A percentile compares a stretch with the other conserved stretches of the same genome.
These are phyloP conservation scores for Aurelia aurita complex sp. Pacific DNA, from an alignment of 30 jellyfish, hydroid and myxozoan genomes.

Conservation along the genomic window DNA sequence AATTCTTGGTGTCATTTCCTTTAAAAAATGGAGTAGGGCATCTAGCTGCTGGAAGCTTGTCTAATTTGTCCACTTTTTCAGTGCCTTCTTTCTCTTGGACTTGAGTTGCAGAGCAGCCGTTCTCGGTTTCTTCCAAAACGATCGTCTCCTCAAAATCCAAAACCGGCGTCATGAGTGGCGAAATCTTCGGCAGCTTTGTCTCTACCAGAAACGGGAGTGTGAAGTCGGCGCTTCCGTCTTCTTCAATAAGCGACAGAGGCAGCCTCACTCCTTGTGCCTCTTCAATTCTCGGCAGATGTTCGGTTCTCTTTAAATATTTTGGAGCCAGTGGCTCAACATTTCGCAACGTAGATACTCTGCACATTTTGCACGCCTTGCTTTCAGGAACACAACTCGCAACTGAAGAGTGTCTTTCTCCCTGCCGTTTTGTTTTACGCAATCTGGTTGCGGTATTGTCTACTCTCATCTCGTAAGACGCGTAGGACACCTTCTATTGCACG, in stretches of 20 bases:
- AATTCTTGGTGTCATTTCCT: neutral
- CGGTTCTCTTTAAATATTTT: constrained; percentile 1
- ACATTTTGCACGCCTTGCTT: constrained; percentile 24
- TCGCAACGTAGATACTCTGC: constrained; percentile 46
- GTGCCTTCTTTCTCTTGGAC: neutral
- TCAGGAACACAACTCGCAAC: neutral
- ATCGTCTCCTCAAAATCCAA: neutral
- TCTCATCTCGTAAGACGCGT: too few species aligned
- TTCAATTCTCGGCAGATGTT: constrained; percentile 28
- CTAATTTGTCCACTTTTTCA: neutral
- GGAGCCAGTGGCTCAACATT: constrained; percentile 45
- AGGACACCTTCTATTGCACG: too few species aligned
- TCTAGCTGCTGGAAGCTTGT: neutral
- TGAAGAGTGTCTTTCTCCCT: too few species aligned
- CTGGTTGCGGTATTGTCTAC: too few species aligned
- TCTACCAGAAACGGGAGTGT: constrained; percentile 21
- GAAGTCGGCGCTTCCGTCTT: constrained; percentile 1
- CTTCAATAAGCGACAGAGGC: constrained; percentile 22
- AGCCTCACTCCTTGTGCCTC: neutral
- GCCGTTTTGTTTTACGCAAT: too few species aligned
- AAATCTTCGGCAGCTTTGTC: neutral
- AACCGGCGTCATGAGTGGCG: neutral
- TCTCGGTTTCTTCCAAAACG: neutral
- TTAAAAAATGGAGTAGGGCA: neutral
- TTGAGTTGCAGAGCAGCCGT: neutral